These are phyloP conservation scores for Trachops cirrhosus DNA, from an alignment of 2,797 vertebrate species.

Conservation along the genomic window DNA sequence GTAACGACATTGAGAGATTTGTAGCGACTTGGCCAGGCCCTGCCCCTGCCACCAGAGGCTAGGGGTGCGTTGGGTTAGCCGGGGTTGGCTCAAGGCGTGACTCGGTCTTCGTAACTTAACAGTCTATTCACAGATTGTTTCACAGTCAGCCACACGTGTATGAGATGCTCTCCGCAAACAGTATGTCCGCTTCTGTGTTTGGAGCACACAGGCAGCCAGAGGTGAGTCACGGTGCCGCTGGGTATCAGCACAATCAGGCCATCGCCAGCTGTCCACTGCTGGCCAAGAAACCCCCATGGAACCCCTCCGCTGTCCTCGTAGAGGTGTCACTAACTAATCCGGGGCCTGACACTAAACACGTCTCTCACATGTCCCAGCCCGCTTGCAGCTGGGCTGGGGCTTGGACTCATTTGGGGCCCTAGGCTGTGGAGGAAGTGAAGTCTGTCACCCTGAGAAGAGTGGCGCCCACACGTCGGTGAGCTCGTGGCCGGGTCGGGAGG, in stretches of 20 bases:
- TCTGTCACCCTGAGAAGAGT: not conserved
- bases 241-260: not conserved
- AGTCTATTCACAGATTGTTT: not conserved
- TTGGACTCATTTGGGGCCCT: not conserved
- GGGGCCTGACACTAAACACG: not conserved
- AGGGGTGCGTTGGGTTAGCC: too few species aligned
- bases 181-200: not conserved
- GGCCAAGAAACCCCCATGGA: not conserved
- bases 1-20: not conserved
- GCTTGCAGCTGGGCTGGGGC: not conserved
- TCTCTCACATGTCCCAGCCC: not conserved
- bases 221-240: not conserved
- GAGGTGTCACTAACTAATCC: not conserved
- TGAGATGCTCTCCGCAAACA: not conserved
- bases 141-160: not conserved
- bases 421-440: not conserved
- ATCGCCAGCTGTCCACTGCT: not conserved
- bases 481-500: not conserved
- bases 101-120: not conserved
- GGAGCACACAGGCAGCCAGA: not conserved
- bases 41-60: not conserved
- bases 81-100: not conserved
- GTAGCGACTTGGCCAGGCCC: not conserved
- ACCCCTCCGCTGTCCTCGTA: not conserved
- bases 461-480: accelerated